Evolutionary conservation across 2,113 vertebrate genomes (phyloP), one percentile per base, ranked within the genome.

Genomic region (Nerophis ophidion): DNA sequence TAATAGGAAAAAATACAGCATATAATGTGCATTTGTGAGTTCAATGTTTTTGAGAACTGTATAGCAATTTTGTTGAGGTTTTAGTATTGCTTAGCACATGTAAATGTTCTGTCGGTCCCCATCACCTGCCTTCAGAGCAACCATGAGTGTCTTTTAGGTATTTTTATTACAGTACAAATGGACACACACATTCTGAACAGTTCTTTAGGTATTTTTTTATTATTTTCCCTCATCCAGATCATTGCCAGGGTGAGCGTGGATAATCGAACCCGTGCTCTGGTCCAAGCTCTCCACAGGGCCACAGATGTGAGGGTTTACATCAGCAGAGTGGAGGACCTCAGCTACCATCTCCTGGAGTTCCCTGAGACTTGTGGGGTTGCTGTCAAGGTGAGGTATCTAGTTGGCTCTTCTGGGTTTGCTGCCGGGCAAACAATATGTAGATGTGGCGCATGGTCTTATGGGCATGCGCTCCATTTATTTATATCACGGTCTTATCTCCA

Each of bases 231-330:
- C 34, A 68, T 4, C 63, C 48, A 98, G 96, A 98, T 98, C 75
- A 98, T 98, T 88, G 95, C 95, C 61, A 92, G 93, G 80, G 92
- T 96, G 76, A 97, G 94, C 78, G 91, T 97, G 80, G 95, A 98
- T 88, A 98, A 98, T 81, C 88, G 95, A 72, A 98, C 95, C 26
- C 90, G 96, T 70, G 94, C 92, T 7, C 89, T 98, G 83, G 94
- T 95, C 53, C 93, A 95, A 80, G 91, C 95, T 8, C 83, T 98
- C 16, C 86, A 90, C 82, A 90, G 95, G 85, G 91, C 94, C 2
- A 82, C 93, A 15, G 91, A 95, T 74, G 90, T 89, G 38, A 90
- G 88, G 75, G 81, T 97, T 60, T 97, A 93, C 81, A 92, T 97
- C 82, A 95, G 85, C 83, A 91, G 95, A 40, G 92, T 98, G 73